phyloP scores from a whole-genome alignment of 2,797 vertebrate species.

The Eulemur mongoz region DNA sequence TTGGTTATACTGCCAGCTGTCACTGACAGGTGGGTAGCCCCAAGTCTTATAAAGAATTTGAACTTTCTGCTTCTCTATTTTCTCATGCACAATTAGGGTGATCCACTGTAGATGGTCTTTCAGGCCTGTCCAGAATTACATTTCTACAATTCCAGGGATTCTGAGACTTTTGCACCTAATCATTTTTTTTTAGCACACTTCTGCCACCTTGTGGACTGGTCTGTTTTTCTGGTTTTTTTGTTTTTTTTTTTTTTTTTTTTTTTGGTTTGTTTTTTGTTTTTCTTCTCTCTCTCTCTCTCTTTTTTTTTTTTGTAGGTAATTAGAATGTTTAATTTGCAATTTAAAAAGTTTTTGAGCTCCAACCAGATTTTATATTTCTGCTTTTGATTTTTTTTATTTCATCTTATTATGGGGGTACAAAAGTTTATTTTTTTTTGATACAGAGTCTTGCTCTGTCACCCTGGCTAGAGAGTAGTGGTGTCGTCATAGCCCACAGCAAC shows the following conservation, averaged over 20 bases:
- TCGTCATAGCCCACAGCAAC: no score
- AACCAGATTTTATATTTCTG: no score
- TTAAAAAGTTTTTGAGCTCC: no score
- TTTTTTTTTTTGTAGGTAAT: no score
- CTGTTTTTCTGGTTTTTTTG: no score
- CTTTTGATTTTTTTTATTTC: no score
- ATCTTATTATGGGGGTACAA: no score
- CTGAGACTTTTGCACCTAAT: background rate
- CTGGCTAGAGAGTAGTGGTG: no score
- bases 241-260: background rate
- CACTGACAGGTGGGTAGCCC: background rate
- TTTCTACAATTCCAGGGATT: background rate
- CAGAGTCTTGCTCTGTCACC: no score
- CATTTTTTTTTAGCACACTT: slow-evolving; percentile 44
- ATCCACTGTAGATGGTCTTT: background rate
- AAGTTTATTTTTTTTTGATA: no score
- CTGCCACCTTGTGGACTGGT: slow-evolving; percentile 81
- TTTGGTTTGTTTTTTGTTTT: background rate
- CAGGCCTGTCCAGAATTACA: background rate
- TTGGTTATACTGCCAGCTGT: background rate
- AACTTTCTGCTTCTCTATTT: background rate
- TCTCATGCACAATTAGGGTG: background rate
- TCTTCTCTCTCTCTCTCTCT: no score
- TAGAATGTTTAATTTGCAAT: no score
- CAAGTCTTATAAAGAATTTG: background rate